These are phyloP conservation scores for Mesorhabditis spiculigera DNA, from an alignment of 2,888 invertebrate species.

Conservation along the genomic window DNA sequence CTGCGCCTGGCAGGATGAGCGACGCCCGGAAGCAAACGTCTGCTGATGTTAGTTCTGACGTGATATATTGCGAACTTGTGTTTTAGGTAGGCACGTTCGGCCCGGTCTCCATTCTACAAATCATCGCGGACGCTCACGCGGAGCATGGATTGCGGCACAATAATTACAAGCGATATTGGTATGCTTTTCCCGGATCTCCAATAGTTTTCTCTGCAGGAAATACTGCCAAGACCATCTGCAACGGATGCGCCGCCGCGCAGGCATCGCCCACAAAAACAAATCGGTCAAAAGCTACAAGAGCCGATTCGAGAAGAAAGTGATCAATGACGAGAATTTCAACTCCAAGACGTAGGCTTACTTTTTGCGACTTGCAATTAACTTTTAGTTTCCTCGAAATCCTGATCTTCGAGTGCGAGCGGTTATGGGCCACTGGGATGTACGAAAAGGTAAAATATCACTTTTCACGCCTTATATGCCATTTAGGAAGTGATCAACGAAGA, in stretches of 20 bases:
- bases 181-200: neutral
- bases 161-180: conserved; percentile 90
- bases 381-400: conserved; percentile 75
- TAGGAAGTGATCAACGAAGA: neutral
- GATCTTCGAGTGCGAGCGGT: conserved; percentile 81
- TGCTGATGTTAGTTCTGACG: no score
- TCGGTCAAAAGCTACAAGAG: conserved; percentile 61
- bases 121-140: conserved; percentile 91
- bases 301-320: conserved; percentile 79
- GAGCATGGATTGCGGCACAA: conserved; percentile 95
- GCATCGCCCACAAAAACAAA: conserved; percentile 84
- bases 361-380: no score
- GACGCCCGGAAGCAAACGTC: no score
- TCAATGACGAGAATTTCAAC: conserved; percentile 74
- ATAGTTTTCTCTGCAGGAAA: conserved; percentile 64
- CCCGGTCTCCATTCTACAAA: conserved; percentile 68
- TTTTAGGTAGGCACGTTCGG: conserved; percentile 18
- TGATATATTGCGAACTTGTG: no score
- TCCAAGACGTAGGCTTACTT: conserved; percentile 70
- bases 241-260: conserved; percentile 82
- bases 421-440: conserved; percentile 98
- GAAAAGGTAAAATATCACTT: conserved; percentile 61
- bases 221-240: conserved; percentile 88
- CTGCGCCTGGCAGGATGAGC: no score
- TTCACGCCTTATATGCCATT: neutral